A percentile compares a stretch with the other conserved stretches of the same genome.
phyloP scores from a whole-genome alignment of 2,113 vertebrate genomes.

The Dryoscopus gambensis region DNA sequence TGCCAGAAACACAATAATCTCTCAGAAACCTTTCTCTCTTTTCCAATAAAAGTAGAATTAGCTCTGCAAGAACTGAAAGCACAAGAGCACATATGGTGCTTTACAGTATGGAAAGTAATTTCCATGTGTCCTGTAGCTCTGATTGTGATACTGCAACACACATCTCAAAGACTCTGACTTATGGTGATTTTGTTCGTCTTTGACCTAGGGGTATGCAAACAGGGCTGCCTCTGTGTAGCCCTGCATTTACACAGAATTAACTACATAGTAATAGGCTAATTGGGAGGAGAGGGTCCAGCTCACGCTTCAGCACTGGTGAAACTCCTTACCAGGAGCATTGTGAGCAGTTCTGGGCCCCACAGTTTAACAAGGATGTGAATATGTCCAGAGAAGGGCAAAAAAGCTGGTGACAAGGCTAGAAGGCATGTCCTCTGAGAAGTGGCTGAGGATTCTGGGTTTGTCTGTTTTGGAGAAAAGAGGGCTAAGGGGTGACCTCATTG shows the following conservation, averaged over 20 bases:
- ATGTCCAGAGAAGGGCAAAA: background rate
- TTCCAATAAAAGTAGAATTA: background rate
- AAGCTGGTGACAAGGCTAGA: background rate
- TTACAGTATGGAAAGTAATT: background rate
- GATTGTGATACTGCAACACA: background rate
- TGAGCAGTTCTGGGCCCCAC: background rate
- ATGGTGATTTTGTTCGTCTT: background rate
- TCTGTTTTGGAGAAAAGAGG: background rate
- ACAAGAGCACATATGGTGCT: background rate
- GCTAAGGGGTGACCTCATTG: background rate
- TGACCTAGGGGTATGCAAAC: background rate
- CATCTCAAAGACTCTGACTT: background rate
- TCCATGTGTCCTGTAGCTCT: background rate
- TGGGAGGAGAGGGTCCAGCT: background rate
- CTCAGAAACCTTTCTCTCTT: background rate
- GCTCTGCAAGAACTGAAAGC: background rate
- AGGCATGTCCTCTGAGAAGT: background rate
- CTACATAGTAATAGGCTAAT: fast-evolving
- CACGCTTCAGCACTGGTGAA: background rate
- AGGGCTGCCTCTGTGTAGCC: background rate
- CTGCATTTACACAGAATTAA: background rate
- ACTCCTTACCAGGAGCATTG: background rate
- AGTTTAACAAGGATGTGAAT: background rate
- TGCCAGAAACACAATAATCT: background rate
- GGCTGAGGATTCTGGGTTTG: background rate